Percentiles rank a stretch among this genome's conserved stretches.
Conservation (phyloP, 2,113 vertebrate species). For the Apteryx mantelli region DNA sequence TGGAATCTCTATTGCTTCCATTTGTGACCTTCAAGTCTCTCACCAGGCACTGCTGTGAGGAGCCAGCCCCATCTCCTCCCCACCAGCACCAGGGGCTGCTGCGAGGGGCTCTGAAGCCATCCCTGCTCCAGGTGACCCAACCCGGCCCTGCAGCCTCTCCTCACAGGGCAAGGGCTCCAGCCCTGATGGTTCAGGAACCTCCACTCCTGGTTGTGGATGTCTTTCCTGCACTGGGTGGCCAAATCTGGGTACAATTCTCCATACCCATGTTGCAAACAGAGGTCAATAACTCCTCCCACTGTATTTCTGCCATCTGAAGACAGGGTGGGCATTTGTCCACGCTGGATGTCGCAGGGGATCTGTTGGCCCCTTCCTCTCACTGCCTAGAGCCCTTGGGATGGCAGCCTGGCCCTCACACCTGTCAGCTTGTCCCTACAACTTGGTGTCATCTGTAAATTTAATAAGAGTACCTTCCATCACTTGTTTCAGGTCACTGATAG, state of each 20-base stretch:
- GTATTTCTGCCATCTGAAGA: not conserved
- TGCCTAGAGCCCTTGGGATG: not conserved
- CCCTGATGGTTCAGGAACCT: not conserved
- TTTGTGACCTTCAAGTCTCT: too few relatives aligned
- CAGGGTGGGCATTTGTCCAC: not conserved
- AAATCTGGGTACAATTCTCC: not conserved
- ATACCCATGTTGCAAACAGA: not conserved
- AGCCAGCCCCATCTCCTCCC: rapidly evolving
- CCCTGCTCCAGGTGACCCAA: not conserved
- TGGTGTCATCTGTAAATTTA: not conserved
- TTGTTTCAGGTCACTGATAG: not conserved
- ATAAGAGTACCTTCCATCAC: not conserved
- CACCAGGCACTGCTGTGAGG: too few relatives aligned
- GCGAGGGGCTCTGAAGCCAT: not conserved
- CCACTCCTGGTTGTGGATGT: not conserved
- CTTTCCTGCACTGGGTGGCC: not conserved
- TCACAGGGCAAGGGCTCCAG: not conserved
- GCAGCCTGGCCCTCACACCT: not conserved
- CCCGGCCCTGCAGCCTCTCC: not conserved
- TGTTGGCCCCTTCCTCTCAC: not conserved
- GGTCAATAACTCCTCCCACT: not conserved
- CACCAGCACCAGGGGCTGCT: not conserved
- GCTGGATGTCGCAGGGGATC: too few relatives aligned
- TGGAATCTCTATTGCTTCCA: too few relatives aligned
- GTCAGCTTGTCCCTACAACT: not conserved